Conservation (phyloP, 2,797 vertebrate genomes). For the Pseudochromis fuscus region DNA sequence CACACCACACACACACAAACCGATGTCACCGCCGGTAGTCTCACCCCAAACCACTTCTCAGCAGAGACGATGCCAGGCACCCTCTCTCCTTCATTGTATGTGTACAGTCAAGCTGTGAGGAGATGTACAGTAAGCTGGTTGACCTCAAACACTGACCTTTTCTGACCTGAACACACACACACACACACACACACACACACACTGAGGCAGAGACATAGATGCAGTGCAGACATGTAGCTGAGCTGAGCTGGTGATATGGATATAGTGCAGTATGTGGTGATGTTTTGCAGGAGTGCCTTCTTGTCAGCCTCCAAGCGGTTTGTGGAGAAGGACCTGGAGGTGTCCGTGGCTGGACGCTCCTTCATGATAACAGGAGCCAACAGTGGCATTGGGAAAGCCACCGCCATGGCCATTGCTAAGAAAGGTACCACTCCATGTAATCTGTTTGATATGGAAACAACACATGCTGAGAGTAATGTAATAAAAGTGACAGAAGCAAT, state of each 20-base stretch:
- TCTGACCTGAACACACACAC: constrained; percentile 26
- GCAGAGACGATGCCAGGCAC: constrained; percentile 69
- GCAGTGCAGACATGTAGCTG: neutral
- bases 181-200: constrained; percentile 11
- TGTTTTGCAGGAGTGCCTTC: constrained; percentile 77
- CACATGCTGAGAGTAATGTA: neutral
- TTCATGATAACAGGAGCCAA: constrained; percentile 88
- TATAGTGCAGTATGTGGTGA: neutral
- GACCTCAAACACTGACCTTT: constrained; percentile 39
- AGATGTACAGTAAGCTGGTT: constrained; percentile 44
- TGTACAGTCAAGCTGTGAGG: constrained; percentile 66
- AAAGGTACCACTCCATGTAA: constrained; percentile 71
- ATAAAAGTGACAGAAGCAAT: neutral
- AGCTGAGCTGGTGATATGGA: neutral
- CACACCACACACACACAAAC: constrained; percentile 40
- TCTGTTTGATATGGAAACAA: neutral
- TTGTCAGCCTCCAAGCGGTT: constrained; percentile 83
- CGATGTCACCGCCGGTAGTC: constrained; percentile 40
- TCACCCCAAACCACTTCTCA: constrained; percentile 37
- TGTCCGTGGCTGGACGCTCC: constrained; percentile 82
- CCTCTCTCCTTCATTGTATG: constrained; percentile 67
- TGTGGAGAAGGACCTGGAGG: constrained; percentile 86
- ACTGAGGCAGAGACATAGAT: neutral
- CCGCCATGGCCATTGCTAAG: constrained; percentile 85
- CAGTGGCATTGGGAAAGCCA: constrained; percentile 86